Evolutionary conservation across 2,113 vertebrate species (phyloP).

Genomic region (Mesembrinibis cayennensis): DNA sequence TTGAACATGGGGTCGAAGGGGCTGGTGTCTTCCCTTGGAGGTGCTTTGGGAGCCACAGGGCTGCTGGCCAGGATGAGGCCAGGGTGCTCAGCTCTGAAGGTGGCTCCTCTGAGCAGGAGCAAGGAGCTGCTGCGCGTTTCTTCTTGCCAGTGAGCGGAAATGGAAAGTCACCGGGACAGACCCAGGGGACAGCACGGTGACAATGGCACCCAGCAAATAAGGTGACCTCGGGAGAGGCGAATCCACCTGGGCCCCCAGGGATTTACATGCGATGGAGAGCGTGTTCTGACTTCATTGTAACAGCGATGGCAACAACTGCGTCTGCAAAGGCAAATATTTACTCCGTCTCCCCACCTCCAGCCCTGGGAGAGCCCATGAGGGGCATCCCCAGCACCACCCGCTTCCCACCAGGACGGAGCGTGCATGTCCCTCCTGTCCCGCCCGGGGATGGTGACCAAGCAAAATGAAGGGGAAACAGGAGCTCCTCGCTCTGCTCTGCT

Average conservation of each 20-base stretch:
- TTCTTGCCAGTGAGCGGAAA: neutral
- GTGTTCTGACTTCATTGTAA: neutral
- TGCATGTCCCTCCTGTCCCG: fast-evolving
- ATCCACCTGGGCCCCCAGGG: neutral
- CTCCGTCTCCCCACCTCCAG: neutral
- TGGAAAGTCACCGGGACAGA: neutral
- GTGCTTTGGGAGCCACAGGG: neutral
- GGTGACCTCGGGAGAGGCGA: neutral
- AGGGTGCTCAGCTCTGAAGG: neutral
- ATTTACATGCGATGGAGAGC: neutral
- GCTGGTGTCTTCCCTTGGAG: neutral
- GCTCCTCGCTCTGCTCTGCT: neutral
- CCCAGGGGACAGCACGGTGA: neutral
- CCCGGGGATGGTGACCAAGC: neutral
- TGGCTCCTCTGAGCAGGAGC: neutral
- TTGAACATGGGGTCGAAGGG: neutral
- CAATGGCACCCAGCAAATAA: neutral
- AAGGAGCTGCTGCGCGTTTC: neutral
- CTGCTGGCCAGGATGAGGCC: neutral
- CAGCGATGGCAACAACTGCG: neutral
- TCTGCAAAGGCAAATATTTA: neutral
- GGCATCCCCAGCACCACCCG: too few relatives aligned
- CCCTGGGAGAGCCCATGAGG: neutral
- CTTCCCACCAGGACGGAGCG: neutral
- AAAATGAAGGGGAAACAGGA: neutral